phyloP scores from a whole-genome alignment of 2,888 invertebrate genomes.

The Itoplectis maculator region DNA sequence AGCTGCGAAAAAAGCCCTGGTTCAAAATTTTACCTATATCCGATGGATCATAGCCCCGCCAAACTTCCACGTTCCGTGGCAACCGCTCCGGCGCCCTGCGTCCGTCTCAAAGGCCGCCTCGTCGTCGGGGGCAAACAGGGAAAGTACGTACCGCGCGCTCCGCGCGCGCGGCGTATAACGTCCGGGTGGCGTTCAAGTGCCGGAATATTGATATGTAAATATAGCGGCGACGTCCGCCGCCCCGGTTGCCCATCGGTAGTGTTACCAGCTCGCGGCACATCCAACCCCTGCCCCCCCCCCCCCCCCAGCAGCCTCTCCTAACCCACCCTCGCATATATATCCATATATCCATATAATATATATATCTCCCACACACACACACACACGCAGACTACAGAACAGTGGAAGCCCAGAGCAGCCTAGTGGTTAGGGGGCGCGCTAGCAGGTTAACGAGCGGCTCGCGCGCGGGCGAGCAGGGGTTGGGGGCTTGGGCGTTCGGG shows the following conservation, averaged over 20 bases:
- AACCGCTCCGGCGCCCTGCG: background rate
- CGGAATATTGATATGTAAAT: constrained; percentile 84
- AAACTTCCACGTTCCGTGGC: background rate
- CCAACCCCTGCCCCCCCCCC: too few species aligned
- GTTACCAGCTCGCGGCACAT: constrained; percentile 2
- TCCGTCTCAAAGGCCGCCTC: background rate
- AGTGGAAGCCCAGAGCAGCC: constrained; percentile 65
- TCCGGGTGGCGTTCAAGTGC: constrained; percentile 63
- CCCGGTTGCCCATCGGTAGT: constrained; percentile 56
- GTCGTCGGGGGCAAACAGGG: background rate
- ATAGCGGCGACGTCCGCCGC: constrained; percentile 75
- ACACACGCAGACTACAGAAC: constrained; percentile 19
- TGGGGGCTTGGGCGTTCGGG: constrained; percentile 29
- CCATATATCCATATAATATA: too few species aligned
- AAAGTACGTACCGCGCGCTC: constrained; percentile 11
- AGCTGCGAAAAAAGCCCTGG: too few species aligned
- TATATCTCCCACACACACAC: constrained; percentile 19
- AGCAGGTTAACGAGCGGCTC: constrained; percentile 84
- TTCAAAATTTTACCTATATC: too few species aligned
- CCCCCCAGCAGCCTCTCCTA: too few species aligned
- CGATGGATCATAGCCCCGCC: too few species aligned
- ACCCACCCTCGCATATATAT: constrained; percentile 9
- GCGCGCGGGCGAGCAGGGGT: constrained; percentile 72
- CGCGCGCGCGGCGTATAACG: constrained; percentile 34
- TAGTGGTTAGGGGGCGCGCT: constrained; percentile 79